Base-by-base conservation (phyloP, 2,797 vertebrate genomes). In the Danionella dracula region DNA sequence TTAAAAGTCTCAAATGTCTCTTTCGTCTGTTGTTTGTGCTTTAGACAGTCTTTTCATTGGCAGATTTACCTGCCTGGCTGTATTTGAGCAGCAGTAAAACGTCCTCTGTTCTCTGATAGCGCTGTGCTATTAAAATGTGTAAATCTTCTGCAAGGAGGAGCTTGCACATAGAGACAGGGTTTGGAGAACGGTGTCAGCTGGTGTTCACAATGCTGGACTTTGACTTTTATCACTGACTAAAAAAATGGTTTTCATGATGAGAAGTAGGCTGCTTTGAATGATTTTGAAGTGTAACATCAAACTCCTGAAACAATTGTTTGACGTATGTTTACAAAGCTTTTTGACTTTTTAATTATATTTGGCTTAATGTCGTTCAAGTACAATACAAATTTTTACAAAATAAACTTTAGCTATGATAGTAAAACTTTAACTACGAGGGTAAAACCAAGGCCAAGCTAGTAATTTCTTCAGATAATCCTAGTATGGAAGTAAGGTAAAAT, bases 41-140 rank as follows among this genome's bases (percentile, higher is more conserved):
- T 75, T 65, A 79, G 78, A 70, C 48, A 32, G 29, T 51, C 71
- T 32, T 35, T 29, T 27, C 89, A 82, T 90, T 89, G 83, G 85
- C 83, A 82, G 79, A 84, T 73, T 44, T 67, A 78, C 76, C 72
- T 74, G 81, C 78, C 56, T 73, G 74, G 78, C 82, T 83, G 80
- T 88, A 84, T 85, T 81, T 79, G 80, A 57, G 72, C 46, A 78
- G 83, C 79, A 77, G 80, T 89, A 88, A 87, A 90, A 82, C 12
- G 23, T 45, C 60, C 72, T 75, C 56, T 70, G 66, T 68, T 35
- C 38, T 46, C 58, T 32, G 66, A 69, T 23, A 50, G 71, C 73
- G 78, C 42, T 32, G 65, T 72, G 74, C 65, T 76, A 76, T 73
- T 55, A 74, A 70, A 53, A 68, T 57, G 21, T 23, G 41, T 16